Conservation (phyloP, 1,140 invertebrate species). For the Zelostemma sp. region DNA sequence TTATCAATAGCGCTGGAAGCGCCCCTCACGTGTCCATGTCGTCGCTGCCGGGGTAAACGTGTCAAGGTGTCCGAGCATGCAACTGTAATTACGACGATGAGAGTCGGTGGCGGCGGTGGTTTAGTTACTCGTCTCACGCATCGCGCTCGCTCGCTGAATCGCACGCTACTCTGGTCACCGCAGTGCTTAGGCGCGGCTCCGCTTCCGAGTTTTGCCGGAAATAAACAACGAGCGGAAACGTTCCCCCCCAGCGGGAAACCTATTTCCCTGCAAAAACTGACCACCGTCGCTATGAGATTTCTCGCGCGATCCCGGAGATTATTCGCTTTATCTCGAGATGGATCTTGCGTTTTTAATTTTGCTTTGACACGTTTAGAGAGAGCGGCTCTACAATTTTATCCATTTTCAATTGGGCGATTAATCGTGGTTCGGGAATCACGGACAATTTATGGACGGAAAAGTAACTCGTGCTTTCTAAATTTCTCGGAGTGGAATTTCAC, state of each 20-base stretch:
- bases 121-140: slow-evolving; percentile 39
- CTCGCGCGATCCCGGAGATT: background rate
- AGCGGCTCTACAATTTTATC: too few relatives aligned
- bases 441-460: background rate
- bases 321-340: background rate
- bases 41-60: slow-evolving; percentile 60
- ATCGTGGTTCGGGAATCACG: too few relatives aligned
- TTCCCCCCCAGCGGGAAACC: background rate
- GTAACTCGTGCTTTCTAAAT: background rate
- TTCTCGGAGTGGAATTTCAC: too few relatives aligned
- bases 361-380: background rate
- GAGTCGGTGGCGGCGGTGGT: slow-evolving; percentile 28
- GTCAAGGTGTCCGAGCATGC: slow-evolving; percentile 54
- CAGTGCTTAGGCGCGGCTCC: slow-evolving; percentile 28
- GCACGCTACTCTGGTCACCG: slow-evolving; percentile 24
- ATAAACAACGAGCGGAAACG: slow-evolving; percentile 18
- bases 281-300: background rate
- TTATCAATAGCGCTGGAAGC: slow-evolving; percentile 23
- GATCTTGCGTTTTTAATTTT: background rate
- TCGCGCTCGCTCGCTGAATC: slow-evolving; percentile 24
- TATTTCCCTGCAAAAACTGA: background rate
- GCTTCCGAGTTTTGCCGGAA: slow-evolving; percentile 39
- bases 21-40: slow-evolving; percentile 35
- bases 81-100: slow-evolving; percentile 37
- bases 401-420: too few relatives aligned